These are phyloP conservation scores for Keiferia lycopersicella DNA, from an alignment of 2,888 invertebrate species.

Conservation along the genomic window DNA sequence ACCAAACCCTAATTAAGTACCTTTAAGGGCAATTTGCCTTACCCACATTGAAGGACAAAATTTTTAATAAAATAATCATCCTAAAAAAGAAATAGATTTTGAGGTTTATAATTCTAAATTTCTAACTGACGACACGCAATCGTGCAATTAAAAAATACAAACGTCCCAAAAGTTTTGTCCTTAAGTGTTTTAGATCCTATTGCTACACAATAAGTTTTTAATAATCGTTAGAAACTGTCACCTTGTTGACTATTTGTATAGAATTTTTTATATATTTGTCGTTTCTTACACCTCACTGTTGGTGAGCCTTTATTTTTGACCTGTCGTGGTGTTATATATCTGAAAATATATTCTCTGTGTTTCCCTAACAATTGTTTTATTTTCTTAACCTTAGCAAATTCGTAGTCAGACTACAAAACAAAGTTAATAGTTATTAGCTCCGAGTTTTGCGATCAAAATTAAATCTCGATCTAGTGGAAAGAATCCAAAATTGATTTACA, in stretches of 20 bases:
- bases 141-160: neutral
- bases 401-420: too few relatives aligned
- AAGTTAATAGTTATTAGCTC: too few relatives aligned
- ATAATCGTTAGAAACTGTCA: constrained; percentile 57
- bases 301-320: constrained; percentile 75
- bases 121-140: neutral
- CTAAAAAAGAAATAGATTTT: neutral
- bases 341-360: constrained; percentile 80
- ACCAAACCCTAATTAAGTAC: constrained; percentile 19
- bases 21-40: constrained; percentile 38
- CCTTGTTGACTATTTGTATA: constrained; percentile 80
- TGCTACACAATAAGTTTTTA: constrained; percentile 32
- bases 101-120: neutral
- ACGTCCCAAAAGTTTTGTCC: constrained; percentile 34
- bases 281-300: constrained; percentile 69
- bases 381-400: neutral
- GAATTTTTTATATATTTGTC: constrained; percentile 76
- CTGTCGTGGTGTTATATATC: constrained; percentile 79
- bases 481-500: too few relatives aligned
- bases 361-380: constrained; percentile 45
- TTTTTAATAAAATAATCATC: constrained; percentile 17
- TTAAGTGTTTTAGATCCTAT: constrained; percentile 31
- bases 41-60: constrained; percentile 38
- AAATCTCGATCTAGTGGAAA: too few relatives aligned
- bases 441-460: too few relatives aligned